A percentile compares a stretch with the other conserved stretches of the same genome.
These are phyloP conservation scores for Leptonema lineaticorne DNA, from an alignment of 1,140 invertebrate species.

Conservation along the genomic window DNA sequence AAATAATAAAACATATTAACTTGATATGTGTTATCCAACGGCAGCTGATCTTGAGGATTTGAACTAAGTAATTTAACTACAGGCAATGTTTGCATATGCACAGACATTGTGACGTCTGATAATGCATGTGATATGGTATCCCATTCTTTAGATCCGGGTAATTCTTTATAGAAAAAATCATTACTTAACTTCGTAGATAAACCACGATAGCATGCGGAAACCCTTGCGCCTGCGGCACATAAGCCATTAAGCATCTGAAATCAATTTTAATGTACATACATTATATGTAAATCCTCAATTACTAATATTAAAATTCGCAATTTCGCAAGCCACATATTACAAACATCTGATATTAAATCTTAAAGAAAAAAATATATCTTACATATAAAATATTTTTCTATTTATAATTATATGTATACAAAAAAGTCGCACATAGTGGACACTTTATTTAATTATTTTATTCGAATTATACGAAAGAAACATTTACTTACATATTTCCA, in stretches of 20 bases:
- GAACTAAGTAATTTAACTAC: background rate
- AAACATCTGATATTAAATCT: no score
- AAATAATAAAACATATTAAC: background rate
- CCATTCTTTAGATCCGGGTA: constrained; percentile 5
- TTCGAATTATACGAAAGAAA: no score
- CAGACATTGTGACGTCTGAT: background rate
- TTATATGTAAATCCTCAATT: background rate
- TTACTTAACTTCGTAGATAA: background rate
- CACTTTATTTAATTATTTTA: no score
- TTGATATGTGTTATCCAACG: background rate
- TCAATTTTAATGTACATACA: background rate
- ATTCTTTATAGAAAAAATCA: background rate
- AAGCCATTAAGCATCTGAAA: constrained; percentile 19
- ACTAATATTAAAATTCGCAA: no score
- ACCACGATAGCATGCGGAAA: background rate
- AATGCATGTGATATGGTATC: constrained; percentile 2
- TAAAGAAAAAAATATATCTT: no score
- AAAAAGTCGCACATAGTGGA: no score
- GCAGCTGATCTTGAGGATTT: background rate
- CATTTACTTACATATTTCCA: no score
- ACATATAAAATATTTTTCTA: no score
- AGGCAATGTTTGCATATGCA: background rate
- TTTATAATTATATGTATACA: no score
- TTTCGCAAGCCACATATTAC: no score
- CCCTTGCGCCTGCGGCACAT: constrained; percentile 8